Percentiles rank a stretch among this genome's conserved stretches.
Conservation (phyloP, 2,797 vertebrate species). For the Arnoldichthys spilopterus region DNA sequence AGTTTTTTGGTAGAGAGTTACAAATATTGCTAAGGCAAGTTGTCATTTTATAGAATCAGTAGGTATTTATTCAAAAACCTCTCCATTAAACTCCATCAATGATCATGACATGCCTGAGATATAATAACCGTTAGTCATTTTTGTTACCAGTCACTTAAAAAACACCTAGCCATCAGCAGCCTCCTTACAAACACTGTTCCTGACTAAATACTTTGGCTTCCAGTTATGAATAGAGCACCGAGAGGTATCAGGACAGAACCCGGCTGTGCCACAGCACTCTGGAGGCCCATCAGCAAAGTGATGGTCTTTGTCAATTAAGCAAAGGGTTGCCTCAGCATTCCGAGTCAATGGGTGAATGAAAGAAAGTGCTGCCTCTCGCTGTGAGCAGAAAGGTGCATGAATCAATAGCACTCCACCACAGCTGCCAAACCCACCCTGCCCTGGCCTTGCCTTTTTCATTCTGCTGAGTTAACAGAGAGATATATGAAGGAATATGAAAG, state of each 20-base stretch:
- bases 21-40: too few species aligned
- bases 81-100: too few species aligned
- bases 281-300: background rate
- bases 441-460: background rate
- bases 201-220: background rate
- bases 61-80: too few species aligned
- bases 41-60: too few species aligned
- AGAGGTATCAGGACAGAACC: background rate
- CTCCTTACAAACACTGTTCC: background rate
- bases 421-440: background rate
- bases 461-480: background rate
- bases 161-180: too few species aligned
- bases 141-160: too few species aligned
- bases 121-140: too few species aligned
- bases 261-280: too few species aligned
- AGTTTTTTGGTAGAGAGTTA: too few species aligned
- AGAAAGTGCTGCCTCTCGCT: background rate
- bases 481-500: too few species aligned
- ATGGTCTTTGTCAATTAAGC: constrained; percentile 7
- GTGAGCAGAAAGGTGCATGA: background rate
- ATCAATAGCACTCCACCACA: constrained; percentile 16
- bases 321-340: constrained; percentile 37
- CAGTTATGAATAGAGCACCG: background rate
- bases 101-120: too few species aligned
- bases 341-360: background rate